Evolutionary conservation across 2,113 vertebrate species (phyloP).

Genomic region (Eulemur macaco): DNA sequence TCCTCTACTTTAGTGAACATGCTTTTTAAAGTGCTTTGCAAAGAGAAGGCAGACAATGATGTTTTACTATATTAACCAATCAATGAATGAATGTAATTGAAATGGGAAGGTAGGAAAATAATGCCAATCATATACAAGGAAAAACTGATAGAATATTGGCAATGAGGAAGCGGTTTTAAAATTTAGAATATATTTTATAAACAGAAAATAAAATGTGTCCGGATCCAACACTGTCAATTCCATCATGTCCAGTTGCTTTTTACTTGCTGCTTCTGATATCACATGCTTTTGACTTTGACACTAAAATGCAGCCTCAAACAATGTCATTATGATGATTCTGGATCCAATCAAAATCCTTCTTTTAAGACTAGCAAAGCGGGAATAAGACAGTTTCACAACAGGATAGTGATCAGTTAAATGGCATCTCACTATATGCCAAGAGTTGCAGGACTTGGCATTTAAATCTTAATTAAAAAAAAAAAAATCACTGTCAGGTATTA

Average conservation of each 20-base stretch:
- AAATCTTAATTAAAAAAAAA: constrained; percentile 84
- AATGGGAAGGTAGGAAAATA: neutral
- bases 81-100: neutral
- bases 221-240: neutral
- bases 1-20: neutral
- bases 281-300: neutral
- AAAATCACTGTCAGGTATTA: constrained; percentile 81
- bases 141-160: neutral
- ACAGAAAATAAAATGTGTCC: neutral
- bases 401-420: constrained; percentile 76
- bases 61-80: neutral
- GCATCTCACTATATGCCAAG: constrained; percentile 73
- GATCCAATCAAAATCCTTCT: constrained; percentile 14
- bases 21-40: neutral
- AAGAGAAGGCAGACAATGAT: neutral
- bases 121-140: neutral
- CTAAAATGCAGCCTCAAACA: neutral
- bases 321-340: neutral
- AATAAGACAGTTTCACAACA: constrained; percentile 65
- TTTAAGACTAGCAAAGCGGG: neutral
- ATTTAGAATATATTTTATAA: neutral
- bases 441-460: constrained; percentile 79
- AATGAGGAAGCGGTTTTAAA: neutral
- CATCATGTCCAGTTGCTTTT: neutral
- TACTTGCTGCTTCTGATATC: neutral